Percentiles rank a stretch among this genome's conserved stretches.
Evolutionary conservation across 2,797 vertebrate genomes (phyloP).

Genomic region (Eulemur rubriventer): DNA sequence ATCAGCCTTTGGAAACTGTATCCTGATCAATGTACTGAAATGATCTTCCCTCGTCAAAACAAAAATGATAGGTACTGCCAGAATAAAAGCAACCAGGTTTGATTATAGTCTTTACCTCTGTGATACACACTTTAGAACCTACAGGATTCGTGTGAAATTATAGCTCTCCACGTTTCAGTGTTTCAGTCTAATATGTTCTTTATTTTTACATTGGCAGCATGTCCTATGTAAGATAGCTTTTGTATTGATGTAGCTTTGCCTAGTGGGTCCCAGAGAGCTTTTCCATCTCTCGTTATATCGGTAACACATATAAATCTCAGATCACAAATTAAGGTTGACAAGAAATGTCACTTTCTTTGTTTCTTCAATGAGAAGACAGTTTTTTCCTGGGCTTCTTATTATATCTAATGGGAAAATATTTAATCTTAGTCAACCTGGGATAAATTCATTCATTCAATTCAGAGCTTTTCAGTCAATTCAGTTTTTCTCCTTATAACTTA

Average conservation of each 20-base stretch:
- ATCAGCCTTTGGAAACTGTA: conserved; percentile 12
- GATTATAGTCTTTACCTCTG: conserved; percentile 73
- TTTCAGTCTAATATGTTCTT: conserved; percentile 42
- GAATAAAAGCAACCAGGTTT: conserved; percentile 58
- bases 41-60: conserved; percentile 58
- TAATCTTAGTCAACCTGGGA: not conserved
- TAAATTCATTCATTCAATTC: not conserved
- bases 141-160: conserved; percentile 64
- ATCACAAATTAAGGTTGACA: conserved; percentile 18
- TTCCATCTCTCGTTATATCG: not conserved
- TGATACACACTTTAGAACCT: conserved; percentile 57
- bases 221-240: not conserved
- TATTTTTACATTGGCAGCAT: conserved; percentile 55
- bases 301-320: conserved; percentile 1
- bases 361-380: not conserved
- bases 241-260: not conserved
- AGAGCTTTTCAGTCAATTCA: not conserved
- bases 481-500: not conserved
- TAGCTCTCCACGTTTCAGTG: conserved; percentile 41
- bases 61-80: conserved; percentile 58
- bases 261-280: not conserved
- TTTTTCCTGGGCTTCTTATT: not conserved
- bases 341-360: conserved; percentile 38
- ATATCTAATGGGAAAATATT: not conserved
- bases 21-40: conserved; percentile 40